Evolutionary conservation across 2,113 vertebrate genomes (phyloP).

Genomic region (Cyanoramphus novaezelandiae): DNA sequence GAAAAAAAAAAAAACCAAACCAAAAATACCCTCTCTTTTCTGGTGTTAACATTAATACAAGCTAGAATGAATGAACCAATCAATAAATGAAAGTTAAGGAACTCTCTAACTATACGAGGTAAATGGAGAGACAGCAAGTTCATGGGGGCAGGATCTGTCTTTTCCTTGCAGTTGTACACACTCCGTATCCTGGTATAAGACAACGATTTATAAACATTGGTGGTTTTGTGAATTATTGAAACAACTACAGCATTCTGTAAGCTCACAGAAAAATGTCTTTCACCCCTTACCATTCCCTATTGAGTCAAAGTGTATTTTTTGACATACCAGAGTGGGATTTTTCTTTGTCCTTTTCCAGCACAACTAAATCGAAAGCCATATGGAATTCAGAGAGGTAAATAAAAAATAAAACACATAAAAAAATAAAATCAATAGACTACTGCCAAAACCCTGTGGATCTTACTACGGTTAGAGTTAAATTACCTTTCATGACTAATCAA

Average conservation of each 20-base stretch:
- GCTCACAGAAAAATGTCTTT: neutral
- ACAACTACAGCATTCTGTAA: neutral
- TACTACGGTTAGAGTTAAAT: constrained; percentile 32
- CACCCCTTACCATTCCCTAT: constrained; percentile 1
- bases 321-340: constrained; percentile 34
- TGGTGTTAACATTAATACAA: neutral
- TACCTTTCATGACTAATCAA: constrained; percentile 52
- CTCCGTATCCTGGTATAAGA: neutral
- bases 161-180: neutral
- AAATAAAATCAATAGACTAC: constrained; percentile 43
- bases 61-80: neutral
- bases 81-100: neutral
- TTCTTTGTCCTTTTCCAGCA: constrained; percentile 48
- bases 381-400: constrained; percentile 58
- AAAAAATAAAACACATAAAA: constrained; percentile 57
- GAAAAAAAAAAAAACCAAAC: neutral
- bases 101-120: neutral
- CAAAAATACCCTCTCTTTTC: neutral
- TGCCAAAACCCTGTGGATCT: constrained; percentile 36
- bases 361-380: constrained; percentile 44
- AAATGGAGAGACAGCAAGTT: neutral
- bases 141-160: neutral
- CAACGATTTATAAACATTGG: neutral
- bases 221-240: constrained; percentile 45
- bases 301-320: constrained; percentile 31